A percentile compares a stretch with the other conserved stretches of the same genome.
Evolutionary conservation across 2,888 invertebrate genomes (phyloP).

Genomic region (Blera fallax): DNA sequence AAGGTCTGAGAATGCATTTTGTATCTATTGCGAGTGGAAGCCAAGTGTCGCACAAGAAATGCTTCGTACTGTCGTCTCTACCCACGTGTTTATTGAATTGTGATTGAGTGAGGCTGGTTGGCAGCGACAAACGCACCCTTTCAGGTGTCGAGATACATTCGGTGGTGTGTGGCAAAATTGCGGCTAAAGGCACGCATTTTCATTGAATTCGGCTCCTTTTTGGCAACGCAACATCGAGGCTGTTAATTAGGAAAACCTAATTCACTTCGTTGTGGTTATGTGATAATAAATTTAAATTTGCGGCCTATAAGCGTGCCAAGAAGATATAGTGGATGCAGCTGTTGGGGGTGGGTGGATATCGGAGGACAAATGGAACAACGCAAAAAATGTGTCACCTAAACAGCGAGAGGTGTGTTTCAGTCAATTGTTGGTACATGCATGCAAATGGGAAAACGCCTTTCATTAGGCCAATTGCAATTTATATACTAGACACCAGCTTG

Average conservation of each 20-base stretch:
- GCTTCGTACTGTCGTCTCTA: background rate
- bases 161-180: too few species aligned
- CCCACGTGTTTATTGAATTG: constrained; percentile 60
- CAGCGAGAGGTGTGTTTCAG: constrained; percentile 39
- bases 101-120: constrained; percentile 33
- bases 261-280: constrained; percentile 8
- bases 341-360: constrained; percentile 7
- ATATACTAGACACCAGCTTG: background rate
- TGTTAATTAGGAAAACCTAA: constrained; percentile 36
- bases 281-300: constrained; percentile 32
- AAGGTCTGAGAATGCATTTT: constrained; percentile 20
- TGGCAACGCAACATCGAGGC: constrained; percentile 2
- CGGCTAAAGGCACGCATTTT: constrained; percentile 36
- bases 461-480: constrained; percentile 45
- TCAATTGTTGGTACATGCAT: constrained; percentile 38
- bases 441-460: constrained; percentile 53
- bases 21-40: background rate
- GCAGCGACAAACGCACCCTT: constrained; percentile 44
- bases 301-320: constrained; percentile 19
- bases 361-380: background rate
- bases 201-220: constrained; percentile 5
- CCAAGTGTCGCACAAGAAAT: constrained; percentile 12
- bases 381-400: constrained; percentile 47
- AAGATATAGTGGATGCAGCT: background rate
- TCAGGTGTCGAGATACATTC: constrained; percentile 34